Base-by-base conservation (phyloP, 2,797 vertebrate species). In the Sphaeramia orbicularis region DNA sequence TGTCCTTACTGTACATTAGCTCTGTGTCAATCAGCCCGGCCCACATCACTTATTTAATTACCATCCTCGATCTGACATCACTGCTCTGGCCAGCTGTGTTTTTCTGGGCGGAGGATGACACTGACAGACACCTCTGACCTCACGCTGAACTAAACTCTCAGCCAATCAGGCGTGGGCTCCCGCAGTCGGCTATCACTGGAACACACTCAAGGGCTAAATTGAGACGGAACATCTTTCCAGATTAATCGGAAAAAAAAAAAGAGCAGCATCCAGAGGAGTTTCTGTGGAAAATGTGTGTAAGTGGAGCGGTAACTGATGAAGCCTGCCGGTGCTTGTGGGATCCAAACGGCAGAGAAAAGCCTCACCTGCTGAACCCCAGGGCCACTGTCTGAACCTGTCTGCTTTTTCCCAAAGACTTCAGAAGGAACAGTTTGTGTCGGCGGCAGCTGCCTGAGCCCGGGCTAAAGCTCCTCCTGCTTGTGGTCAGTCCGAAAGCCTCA, bases 21-120 rank as follows among this genome's bases (percentile, higher is more conserved):
- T 78, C 58, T 45, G 65, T 62, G 78, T 78, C 83, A 76, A 63
- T 89, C 82, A 84, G 67, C 63, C 75, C 53, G 42, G 67, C 71
- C 65, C 11, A 44, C 62, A 83, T 83, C 63, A 78, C 75, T 86
- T 87, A 90, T 91, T 89, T 86, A 91, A 93, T 91, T 88, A 92
- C 76, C 69, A 62, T 87, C 30, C 61, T 70, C 42, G 7, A 5
- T 61, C 79, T 93, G 87, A 91, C 89, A 91, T 93, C 87, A 92
- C 78, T 67, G 63, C 51, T 63, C 61, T 19, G 70, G 56, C 86
- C 93, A 94, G 93, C 93, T 93, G 93, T 94, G 93, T 94, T 93
- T 90, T 89, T 89, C 87, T 87, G 90, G 84, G 69, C 51, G 52
- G 67, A 80, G 67, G 76, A 86, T 81, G 86, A 92, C 87, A 88